Evolutionary conservation across 2,113 vertebrate genomes (phyloP), one percentile per base, ranked within the genome.

Genomic region (Mionectes macconnelli): DNA sequence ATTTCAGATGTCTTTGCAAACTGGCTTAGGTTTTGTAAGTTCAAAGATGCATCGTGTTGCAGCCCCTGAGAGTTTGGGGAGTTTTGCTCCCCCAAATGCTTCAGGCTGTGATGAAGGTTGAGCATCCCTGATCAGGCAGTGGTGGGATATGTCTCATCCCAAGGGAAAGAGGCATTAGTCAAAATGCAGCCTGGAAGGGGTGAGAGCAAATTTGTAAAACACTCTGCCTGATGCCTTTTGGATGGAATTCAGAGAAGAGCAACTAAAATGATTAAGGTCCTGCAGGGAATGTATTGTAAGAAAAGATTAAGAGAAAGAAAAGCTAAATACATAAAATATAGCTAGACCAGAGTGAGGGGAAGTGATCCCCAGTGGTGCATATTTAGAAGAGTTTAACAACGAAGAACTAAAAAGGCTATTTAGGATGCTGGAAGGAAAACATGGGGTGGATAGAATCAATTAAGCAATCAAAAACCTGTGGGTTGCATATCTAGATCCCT

Each of bases 241-340:
- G 93, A 93, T 73, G 59, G 80, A 87, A 93, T 92, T 96, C 88
- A 82, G 92, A 88, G 93, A 96, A 79, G 93, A 97, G 80, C 91
- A 67, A 79, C 83, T 89, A 79, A 92, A 96, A 93, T 89, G 73
- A 89, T 95, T 89, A 90, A 73, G n/a, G 53, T 94, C 96, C 90
- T 92, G 49, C 42, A 60, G 95, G 91, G 93, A 96, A 80, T 63
- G 76, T 49, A 83, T 87, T 92, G 77, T 95, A 55, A 73, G 85
- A 72, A 72, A 95, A 95, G 94, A 91, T 87, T 94, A 95, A 76
- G 83, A 59, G 80, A 85, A 91, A 84, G 67, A 78, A 89, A 86
- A 90, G 52, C 93, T 81, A 89, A 93, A 60, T 84, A 80, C 86
- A 75, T 90, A 68, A 95, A 92, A 94, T 75, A 62, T 57, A 86